Evolutionary conservation across 2,888 invertebrate species (phyloP), one percentile per base, ranked within the genome.

Genomic region (Drosophila nr. fundita): DNA sequence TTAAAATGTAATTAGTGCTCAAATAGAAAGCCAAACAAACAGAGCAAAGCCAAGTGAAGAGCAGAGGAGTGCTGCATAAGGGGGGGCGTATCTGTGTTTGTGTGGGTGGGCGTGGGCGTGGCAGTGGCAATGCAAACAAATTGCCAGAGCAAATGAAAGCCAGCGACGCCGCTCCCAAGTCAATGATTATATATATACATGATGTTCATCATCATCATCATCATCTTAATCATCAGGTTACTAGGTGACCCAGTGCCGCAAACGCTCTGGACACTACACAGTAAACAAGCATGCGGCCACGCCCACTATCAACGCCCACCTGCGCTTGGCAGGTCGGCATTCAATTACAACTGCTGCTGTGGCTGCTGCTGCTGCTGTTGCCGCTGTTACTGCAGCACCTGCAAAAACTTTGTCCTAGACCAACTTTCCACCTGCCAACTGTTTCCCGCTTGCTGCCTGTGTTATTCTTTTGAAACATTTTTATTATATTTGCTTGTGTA

Each of bases 1-100:
- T 89, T 90, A 89, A 89, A 89, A 89, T 89, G 89, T 89, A 89
- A 89, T 89, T 89, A 89, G 90, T 88, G 88, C 88, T 89, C 89
- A 89, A 89, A 89, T 90, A 89, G 87, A 87, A 86, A 89, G 80
- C 76, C 89, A 85, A 87, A 85, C 87, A 86, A 88, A 88, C 82
- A 74, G 60, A 48, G 60, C 52, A 36, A 21, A 45, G 57, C 57
- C 36, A 40, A 45, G 50, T 59, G 34, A 13, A 34, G 55, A 30
- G n/a, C 36, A 2, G 34, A 21, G 24, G 29, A 32, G 30, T 13
- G 52, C 29, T 29, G 5, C n/a, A 29, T 8, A 8, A 24, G n/a
- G 18, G n/a, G 18, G 7, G 18, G 30, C 2, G n/a, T n/a, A 27
- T 53, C 50, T 59, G 13, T 61, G 32, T 53, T 52, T 54, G 63